Percentiles rank a stretch among this genome's conserved stretches.
Conservation (phyloP, 1,140 invertebrate species). For the roundworm (Caenorhabditis elegans) region WBcel235 BX284603.4:13652501-13653000, state of each 20-base stretch:
- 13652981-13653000: slow-evolving; percentile 16
- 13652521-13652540: neutral
- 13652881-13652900: slow-evolving; percentile 68
- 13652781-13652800: slow-evolving; percentile 64
- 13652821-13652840: slow-evolving; percentile 67
- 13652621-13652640: too few species aligned
- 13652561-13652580: neutral
- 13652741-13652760: slow-evolving; percentile 64
- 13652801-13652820: slow-evolving; percentile 62
- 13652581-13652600: neutral
- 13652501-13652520: neutral
- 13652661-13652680: too few species aligned
- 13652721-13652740: neutral
- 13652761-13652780: slow-evolving; percentile 60
- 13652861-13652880: slow-evolving; percentile 68
- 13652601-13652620: too few species aligned
- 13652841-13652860: slow-evolving; percentile 62
- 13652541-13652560: neutral
- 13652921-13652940: slow-evolving; percentile 39
- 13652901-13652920: slow-evolving; percentile 63
- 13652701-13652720: neutral
- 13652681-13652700: too few species aligned
- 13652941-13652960: slow-evolving; percentile 27
- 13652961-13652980: slow-evolving; percentile 38
- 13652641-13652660: too few species aligned